Evolutionary conservation across 2,113 vertebrate species (phyloP), one percentile per base, ranked within the genome.

Genomic region (Nothoprocta pentlandii): DNA sequence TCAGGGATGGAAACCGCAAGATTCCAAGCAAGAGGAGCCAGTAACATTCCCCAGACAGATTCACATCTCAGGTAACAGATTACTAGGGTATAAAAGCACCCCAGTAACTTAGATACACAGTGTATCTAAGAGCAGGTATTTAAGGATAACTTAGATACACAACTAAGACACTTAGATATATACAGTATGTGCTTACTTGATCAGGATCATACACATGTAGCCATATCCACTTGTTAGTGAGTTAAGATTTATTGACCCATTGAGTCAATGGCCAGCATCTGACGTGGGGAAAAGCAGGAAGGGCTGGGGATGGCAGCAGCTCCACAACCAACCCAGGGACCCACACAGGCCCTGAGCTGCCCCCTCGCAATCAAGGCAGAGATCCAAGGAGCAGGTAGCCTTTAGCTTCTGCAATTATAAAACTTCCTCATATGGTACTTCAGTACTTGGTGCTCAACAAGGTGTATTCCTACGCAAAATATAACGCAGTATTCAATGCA

Each of bases 341-440:
- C 42, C 42, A 44, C 15, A 6, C 0, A 2, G 58, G 28, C 26
- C 10, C 62, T 71, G 28, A 59, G 39, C 34, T 64, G 34, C 15
- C 0, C 10, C 58, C 13, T 2, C 36, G 73, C 10, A 21, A 10
- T 5, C 14, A 16, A 5, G 4, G 30, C 20, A 36, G 32, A 53
- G 59, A 42, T 7, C 39, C 53, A 63, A 2, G 0, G 23, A 58
- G 46, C 0, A 3, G 8, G 6, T 11, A 5, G 2, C 4, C 9
- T 15, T 59, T 2, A 8, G 8, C 51, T 30, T 32, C 44, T 66
- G 34, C 70, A 39, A 79, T 42, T 3, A 0, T 2, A 41, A 32
- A 66, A 42, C 51, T 23, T 63, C 14, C 46, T 80, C 73, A 25
- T 25, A 13, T 15, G 8, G 0, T 25, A 49, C 20, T 41, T 58